phyloP scores from a whole-genome alignment of 2,888 invertebrate species.

The Diplolepis rosae region DNA sequence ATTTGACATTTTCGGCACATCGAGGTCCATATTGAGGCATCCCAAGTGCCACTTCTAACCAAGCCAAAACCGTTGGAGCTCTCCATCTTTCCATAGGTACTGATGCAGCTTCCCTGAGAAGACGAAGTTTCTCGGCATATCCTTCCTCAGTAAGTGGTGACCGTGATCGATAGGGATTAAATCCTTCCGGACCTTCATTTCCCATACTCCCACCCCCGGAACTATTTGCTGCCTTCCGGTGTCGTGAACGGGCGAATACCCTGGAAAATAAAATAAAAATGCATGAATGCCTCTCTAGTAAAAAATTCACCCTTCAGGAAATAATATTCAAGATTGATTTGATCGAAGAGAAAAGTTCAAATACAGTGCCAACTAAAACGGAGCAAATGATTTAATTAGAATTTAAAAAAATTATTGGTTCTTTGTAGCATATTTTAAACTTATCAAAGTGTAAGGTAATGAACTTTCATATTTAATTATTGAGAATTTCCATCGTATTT shows the following conservation, averaged over 20 bases:
- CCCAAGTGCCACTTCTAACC: slow-evolving; percentile 94
- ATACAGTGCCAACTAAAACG: background rate
- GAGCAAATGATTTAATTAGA: background rate
- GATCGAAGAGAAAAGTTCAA: background rate
- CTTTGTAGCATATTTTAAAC: background rate
- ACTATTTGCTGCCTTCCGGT: slow-evolving; percentile 84
- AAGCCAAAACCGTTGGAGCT: slow-evolving; percentile 93
- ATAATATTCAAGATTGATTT: background rate
- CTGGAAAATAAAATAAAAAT: slow-evolving; percentile 64
- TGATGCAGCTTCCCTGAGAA: slow-evolving; percentile 87
- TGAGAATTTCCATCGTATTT: background rate
- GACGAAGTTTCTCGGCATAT: slow-evolving; percentile 84
- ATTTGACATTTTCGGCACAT: slow-evolving; percentile 95
- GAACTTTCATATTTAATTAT: background rate
- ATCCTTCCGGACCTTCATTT: slow-evolving; percentile 75
- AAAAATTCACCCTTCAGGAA: background rate
- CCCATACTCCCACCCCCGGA: slow-evolving; percentile 76
- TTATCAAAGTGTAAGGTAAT: background rate
- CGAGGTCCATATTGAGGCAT: slow-evolving; percentile 95
- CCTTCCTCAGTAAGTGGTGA: slow-evolving; percentile 82
- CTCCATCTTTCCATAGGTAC: slow-evolving; percentile 93
- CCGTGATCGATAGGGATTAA: slow-evolving; percentile 78
- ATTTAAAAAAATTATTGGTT: too few species aligned
- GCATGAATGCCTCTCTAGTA: background rate
- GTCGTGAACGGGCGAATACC: slow-evolving; percentile 89